phyloP scores from a whole-genome alignment of 2,797 vertebrate genomes.

The Cyprinella venusta region DNA sequence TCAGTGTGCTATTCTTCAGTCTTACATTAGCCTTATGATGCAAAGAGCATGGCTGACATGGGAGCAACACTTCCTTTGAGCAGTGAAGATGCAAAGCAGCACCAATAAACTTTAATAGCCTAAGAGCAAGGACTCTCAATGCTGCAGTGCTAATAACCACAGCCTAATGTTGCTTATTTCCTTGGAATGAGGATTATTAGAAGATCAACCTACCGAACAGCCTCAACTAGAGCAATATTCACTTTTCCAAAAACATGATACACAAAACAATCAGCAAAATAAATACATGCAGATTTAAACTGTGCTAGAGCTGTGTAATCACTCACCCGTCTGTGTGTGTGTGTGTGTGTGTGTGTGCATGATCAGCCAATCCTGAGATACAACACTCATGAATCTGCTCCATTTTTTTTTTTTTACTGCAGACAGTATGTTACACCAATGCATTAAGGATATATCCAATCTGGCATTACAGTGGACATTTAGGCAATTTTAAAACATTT shows the following conservation, averaged over 20 bases:
- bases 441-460: conserved; percentile 14
- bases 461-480: background rate
- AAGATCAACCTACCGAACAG: background rate
- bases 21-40: background rate
- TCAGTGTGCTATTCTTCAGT: background rate
- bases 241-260: background rate
- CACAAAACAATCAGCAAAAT: background rate
- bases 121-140: conserved; percentile 5
- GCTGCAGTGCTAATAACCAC: conserved; percentile 28
- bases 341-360: background rate
- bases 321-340: background rate
- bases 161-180: conserved; percentile 7
- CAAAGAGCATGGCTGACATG: background rate
- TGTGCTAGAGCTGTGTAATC: background rate
- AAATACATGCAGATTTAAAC: background rate
- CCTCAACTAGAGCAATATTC: background rate
- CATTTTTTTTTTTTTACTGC: background rate
- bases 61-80: background rate
- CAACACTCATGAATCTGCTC: conserved; percentile 21
- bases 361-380: conserved; percentile 32
- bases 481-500: background rate
- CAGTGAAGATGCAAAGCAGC: background rate
- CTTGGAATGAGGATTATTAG: background rate
- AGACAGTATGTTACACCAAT: conserved; percentile 21
- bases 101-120: conserved; percentile 37